These are phyloP conservation scores for Sitobion miscanthi DNA, from an alignment of 1,140 invertebrate species.

Conservation along the genomic window DNA sequence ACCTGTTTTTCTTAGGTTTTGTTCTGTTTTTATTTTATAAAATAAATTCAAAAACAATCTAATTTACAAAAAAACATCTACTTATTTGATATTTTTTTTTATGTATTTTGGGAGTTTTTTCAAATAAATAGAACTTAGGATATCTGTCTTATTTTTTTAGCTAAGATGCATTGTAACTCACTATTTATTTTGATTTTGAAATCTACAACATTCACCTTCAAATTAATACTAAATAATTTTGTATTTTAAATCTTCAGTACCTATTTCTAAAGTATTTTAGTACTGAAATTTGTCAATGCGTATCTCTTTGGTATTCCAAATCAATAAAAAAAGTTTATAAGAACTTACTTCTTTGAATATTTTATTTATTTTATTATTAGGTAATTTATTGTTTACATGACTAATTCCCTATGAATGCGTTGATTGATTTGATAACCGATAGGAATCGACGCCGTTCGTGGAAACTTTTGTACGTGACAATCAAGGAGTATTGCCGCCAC, in stretches of 20 bases:
- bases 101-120: background rate
- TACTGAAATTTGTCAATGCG: background rate
- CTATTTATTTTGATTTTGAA: background rate
- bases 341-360: slow-evolving; percentile 22
- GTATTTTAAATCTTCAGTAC: background rate
- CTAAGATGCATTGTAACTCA: background rate
- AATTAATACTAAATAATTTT: no score
- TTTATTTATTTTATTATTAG: slow-evolving; percentile 50
- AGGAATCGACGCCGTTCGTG: slow-evolving; percentile 53
- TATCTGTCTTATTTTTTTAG: background rate
- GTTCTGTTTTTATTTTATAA: no score
- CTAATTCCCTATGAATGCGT: slow-evolving; percentile 56
- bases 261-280: background rate
- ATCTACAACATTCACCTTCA: background rate
- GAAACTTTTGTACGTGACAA: slow-evolving; percentile 56
- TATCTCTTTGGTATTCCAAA: background rate
- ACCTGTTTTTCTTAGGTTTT: background rate
- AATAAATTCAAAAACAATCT: background rate
- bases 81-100: background rate
- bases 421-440: slow-evolving; percentile 55
- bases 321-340: background rate
- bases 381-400: slow-evolving; percentile 42
- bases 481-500: slow-evolving; percentile 55
- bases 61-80: background rate
- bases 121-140: no score